A percentile compares a stretch with the other conserved stretches of the same genome.
Conservation (phyloP, 2,113 vertebrate genomes). For the Bagarius yarrelli region DNA sequence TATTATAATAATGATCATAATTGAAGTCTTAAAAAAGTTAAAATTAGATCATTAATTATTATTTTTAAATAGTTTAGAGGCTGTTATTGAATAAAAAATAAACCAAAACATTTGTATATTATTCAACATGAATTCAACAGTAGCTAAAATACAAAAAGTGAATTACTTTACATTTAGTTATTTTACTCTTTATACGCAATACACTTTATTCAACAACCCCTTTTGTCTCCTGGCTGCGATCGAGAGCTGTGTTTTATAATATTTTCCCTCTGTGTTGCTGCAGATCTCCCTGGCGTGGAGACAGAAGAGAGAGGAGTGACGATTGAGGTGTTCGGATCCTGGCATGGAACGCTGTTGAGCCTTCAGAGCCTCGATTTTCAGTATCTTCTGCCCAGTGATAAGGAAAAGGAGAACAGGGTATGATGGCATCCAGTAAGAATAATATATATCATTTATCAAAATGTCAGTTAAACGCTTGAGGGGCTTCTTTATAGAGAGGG, state of each 20-base stretch:
- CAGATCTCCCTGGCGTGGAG: constrained; percentile 60
- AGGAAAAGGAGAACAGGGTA: constrained; percentile 24
- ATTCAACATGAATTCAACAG: too few species aligned
- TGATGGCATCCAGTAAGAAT: background rate
- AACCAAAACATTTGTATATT: too few species aligned
- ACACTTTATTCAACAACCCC: background rate
- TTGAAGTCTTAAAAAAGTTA: too few species aligned
- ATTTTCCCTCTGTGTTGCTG: background rate
- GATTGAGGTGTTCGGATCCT: constrained; percentile 61
- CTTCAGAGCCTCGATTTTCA: constrained; percentile 39
- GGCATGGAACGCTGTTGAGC: constrained; percentile 67
- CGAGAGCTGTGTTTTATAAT: background rate
- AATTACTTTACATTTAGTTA: too few species aligned
- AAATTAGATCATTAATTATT: too few species aligned
- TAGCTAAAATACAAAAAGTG: too few species aligned
- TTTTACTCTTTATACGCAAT: background rate
- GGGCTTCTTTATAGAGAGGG: background rate
- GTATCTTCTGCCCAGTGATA: background rate
- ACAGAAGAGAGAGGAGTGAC: constrained; percentile 41
- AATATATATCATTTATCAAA: background rate
- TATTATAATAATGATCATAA: background rate
- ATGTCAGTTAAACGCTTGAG: too few species aligned
- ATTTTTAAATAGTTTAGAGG: too few species aligned
- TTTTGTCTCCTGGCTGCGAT: background rate
- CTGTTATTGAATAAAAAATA: too few species aligned